phyloP scores from a whole-genome alignment of 2,113 vertebrate species.

The Pardalotus punctatus region DNA sequence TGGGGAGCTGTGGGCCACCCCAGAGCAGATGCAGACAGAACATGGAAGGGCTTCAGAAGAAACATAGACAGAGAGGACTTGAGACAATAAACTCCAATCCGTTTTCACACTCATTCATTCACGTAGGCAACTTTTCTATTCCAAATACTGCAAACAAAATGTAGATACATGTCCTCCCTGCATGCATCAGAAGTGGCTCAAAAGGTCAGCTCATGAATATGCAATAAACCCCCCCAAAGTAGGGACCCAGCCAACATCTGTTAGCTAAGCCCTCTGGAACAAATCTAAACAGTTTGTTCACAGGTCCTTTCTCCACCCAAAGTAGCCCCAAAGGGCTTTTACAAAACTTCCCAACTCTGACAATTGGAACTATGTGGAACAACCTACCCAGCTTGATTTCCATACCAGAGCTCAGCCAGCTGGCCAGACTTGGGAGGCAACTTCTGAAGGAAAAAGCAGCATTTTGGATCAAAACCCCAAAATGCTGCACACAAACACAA shows the following conservation, averaged over 20 bases:
- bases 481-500: not conserved
- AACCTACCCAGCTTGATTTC: not conserved
- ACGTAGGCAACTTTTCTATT: not conserved
- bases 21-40: conserved; percentile 38
- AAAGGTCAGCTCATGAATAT: conserved; percentile 59
- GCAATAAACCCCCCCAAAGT: not conserved
- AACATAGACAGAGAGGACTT: not conserved
- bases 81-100: not conserved
- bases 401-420: not conserved
- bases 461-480: not conserved
- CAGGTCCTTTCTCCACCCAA: not conserved
- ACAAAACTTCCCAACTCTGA: not conserved
- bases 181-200: not conserved
- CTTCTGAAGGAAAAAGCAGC: not conserved
- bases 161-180: not conserved
- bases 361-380: not conserved
- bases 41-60: not conserved
- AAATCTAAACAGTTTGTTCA: not conserved
- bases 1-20: conserved; percentile 35
- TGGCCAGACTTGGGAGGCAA: not conserved
- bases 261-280: not conserved
- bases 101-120: not conserved
- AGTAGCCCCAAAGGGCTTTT: not conserved
- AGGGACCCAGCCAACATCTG: conserved; percentile 8
- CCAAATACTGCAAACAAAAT: not conserved